phyloP scores from a whole-genome alignment of 2,113 vertebrate species.

The Leiothrix lutea region DNA sequence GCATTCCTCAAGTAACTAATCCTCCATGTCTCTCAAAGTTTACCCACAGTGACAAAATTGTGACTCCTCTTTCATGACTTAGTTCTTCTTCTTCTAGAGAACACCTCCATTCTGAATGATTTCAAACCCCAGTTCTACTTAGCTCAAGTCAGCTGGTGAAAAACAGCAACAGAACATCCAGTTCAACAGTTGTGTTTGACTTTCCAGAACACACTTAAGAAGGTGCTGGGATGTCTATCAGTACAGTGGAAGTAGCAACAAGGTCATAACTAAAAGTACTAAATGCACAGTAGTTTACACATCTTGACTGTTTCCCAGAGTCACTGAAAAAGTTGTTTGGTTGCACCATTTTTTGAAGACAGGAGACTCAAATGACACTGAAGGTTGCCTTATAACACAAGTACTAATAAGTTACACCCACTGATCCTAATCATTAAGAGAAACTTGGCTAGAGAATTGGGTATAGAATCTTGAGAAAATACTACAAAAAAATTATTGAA shows the following conservation, averaged over 20 bases:
- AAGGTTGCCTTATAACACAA: neutral
- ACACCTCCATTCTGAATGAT: neutral
- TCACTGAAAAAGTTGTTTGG: neutral
- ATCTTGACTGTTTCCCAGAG: slow-evolving; percentile 16
- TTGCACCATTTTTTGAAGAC: neutral
- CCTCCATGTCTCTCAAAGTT: neutral
- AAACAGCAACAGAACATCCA: neutral
- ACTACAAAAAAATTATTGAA: neutral
- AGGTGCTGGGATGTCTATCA: neutral
- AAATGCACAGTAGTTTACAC: neutral
- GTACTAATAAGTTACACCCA: neutral
- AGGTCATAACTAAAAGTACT: neutral
- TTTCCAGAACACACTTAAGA: neutral
- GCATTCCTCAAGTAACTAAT: neutral
- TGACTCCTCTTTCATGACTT: neutral
- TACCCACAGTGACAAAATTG: neutral
- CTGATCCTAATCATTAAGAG: neutral
- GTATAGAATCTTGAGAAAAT: neutral
- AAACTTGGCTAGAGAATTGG: neutral
- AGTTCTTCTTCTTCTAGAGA: neutral
- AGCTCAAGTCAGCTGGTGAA: neutral
- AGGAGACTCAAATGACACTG: neutral
- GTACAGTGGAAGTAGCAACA: neutral
- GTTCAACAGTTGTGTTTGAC: neutral
- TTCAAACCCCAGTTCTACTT: neutral